Evolutionary conservation across 2,888 invertebrate species (phyloP).

Genomic region (Metacarcinus magister): DNA sequence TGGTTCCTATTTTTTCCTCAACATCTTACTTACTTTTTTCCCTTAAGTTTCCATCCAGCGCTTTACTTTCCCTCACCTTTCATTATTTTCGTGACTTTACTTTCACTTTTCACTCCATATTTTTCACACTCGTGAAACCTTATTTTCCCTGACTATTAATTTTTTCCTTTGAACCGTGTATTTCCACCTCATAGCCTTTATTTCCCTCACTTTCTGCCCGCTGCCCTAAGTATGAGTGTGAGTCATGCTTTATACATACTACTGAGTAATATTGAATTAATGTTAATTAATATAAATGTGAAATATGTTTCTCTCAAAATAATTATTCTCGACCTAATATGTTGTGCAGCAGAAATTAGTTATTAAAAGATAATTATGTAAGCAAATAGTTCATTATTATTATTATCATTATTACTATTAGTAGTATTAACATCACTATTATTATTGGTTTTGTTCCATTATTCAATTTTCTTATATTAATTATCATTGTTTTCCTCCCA

Average conservation of each 20-base stretch:
- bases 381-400: neutral
- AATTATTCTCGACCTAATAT: neutral
- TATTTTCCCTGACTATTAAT: no score
- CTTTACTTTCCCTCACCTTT: no score
- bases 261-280: neutral
- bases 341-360: neutral
- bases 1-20: no score
- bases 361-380: slow-evolving; percentile 40
- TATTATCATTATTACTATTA: neutral
- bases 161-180: no score
- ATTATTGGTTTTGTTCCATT: neutral
- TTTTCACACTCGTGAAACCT: no score
- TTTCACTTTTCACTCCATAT: no score
- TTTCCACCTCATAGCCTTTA: neutral
- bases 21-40: no score
- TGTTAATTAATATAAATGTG: slow-evolving; percentile 37
- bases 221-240: neutral
- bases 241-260: neutral
- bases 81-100: no score
- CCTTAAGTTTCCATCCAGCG: no score
- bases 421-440: neutral
- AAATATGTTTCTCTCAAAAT: neutral
- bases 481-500: neutral
- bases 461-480: neutral
- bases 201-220: neutral